Evolutionary conservation across 2,888 invertebrate species (phyloP).

Genomic region (Microctonus brassicae): DNA sequence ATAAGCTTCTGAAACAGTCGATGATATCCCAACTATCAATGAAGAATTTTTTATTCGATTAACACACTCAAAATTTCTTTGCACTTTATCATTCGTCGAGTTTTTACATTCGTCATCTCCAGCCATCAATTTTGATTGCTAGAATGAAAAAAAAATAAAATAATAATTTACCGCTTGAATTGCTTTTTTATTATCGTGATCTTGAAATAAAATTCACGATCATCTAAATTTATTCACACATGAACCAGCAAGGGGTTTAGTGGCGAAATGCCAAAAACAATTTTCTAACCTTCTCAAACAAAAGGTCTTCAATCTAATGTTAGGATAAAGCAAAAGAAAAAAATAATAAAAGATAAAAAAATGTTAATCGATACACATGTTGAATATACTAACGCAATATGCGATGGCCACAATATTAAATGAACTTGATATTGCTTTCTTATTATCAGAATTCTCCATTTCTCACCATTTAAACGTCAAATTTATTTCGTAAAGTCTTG

Average conservation of each 20-base stretch:
- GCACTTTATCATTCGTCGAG: constrained; percentile 29
- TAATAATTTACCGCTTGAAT: background rate
- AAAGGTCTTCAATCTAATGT: background rate
- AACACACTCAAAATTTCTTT: constrained; percentile 40
- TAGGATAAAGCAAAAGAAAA: background rate
- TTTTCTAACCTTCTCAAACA: background rate
- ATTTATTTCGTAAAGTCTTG: background rate
- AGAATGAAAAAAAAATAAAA: constrained; percentile 20
- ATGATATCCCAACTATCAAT: constrained; percentile 49
- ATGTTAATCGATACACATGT: background rate
- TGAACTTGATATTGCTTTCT: constrained; percentile 17
- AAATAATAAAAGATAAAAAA: background rate
- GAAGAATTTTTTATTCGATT: constrained; percentile 48
- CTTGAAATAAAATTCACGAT: background rate
- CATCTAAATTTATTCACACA: background rate
- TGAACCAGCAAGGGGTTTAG: background rate
- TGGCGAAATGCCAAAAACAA: background rate
- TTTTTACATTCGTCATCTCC: constrained; percentile 42
- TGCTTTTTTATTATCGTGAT: background rate
- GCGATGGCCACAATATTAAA: constrained; percentile 58
- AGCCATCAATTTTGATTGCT: constrained; percentile 56
- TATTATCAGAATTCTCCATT: constrained; percentile 4
- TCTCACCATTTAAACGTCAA: background rate
- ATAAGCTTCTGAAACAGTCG: constrained; percentile 51
- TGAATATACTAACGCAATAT: constrained; percentile 57